Conservation (phyloP, 2,888 invertebrate species). For the Heteromurus nitidus region DNA sequence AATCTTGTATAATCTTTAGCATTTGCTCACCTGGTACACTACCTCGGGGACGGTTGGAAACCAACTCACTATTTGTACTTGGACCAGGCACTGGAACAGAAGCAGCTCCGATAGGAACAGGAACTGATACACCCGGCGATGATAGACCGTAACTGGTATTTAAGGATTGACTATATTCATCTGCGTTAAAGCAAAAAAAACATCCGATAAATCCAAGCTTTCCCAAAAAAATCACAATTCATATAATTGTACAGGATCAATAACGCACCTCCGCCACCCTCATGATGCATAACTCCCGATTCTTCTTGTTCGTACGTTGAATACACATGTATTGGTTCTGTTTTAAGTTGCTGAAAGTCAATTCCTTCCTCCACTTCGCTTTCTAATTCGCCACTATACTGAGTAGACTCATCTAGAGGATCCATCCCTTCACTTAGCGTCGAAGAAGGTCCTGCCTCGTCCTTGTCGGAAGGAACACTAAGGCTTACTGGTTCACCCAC, state of each 20-base stretch:
- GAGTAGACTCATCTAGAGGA: conserved; percentile 28
- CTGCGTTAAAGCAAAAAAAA: background rate
- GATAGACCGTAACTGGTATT: conserved; percentile 9
- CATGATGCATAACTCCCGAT: conserved; percentile 34
- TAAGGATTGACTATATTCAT: conserved; percentile 15
- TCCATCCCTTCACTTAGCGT: background rate
- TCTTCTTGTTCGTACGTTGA: conserved; percentile 31
- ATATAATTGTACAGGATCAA: background rate
- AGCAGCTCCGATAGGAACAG: background rate
- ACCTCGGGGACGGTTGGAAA: conserved; percentile 21
- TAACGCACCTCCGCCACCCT: conserved; percentile 32
- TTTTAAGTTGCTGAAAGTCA: conserved; percentile 43
- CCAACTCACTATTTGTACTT: conserved; percentile 31
- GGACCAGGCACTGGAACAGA: conserved; percentile 21
- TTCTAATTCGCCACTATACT: conserved; percentile 25
- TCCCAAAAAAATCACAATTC: background rate
- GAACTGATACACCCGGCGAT: background rate
- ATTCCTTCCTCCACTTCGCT: conserved; percentile 43
- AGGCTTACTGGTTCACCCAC: conserved; percentile 5
- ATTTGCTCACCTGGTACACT: conserved; percentile 37
- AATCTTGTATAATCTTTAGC: background rate
- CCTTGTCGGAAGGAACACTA: background rate
- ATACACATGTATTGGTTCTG: conserved; percentile 56
- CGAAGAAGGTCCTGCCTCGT: conserved; percentile 3
- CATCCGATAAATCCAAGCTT: background rate